Evolutionary conservation across 2,113 vertebrate species (phyloP).

Genomic region (Dicaeum eximium): DNA sequence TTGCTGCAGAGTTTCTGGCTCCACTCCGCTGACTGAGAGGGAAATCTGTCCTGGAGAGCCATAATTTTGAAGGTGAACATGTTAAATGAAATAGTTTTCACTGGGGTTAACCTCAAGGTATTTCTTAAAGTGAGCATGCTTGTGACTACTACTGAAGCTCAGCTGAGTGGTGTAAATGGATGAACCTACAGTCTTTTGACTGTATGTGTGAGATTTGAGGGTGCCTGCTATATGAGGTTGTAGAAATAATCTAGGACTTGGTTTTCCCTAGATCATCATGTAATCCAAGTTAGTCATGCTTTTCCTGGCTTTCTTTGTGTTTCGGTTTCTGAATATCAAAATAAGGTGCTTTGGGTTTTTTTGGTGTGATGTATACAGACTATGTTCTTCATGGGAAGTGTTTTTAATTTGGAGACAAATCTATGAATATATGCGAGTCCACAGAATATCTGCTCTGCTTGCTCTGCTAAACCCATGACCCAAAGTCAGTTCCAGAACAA

Average conservation of each 20-base stretch:
- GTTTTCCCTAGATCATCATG: not conserved
- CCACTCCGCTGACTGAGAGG: not conserved
- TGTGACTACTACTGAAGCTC: not conserved
- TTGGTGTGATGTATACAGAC: not conserved
- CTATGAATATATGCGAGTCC: not conserved
- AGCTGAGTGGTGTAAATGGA: not conserved
- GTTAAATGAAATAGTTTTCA: not conserved
- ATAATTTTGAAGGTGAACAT: not conserved
- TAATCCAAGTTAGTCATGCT: not conserved
- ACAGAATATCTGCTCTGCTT: not conserved
- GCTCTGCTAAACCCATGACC: not conserved
- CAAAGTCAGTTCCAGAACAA: not conserved
- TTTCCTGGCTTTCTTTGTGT: not conserved
- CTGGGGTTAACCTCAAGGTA: not conserved
- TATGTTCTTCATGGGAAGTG: not conserved
- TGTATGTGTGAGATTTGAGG: not conserved
- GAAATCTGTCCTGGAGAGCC: not conserved
- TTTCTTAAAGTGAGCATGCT: not conserved
- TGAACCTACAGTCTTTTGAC: not conserved
- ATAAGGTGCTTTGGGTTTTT: not conserved
- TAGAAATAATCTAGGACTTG: not conserved
- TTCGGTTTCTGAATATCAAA: not conserved
- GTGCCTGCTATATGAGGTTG: not conserved
- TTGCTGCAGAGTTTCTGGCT: not conserved
- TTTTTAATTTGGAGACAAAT: not conserved